phyloP scores from a whole-genome alignment of 1,140 invertebrate genomes.

The Cydia pomonella region DNA sequence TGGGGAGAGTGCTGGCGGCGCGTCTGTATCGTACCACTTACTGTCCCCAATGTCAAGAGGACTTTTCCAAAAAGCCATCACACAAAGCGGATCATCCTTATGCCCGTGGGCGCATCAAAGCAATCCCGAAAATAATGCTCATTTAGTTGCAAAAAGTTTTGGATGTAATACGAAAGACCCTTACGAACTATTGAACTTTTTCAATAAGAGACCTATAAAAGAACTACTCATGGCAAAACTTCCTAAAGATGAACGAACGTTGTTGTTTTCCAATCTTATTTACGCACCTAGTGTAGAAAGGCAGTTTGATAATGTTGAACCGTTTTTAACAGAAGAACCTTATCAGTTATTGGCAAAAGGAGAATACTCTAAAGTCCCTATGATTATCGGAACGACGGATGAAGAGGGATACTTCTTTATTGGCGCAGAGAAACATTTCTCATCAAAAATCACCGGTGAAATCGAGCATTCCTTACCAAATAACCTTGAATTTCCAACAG shows the following conservation, averaged over 20 bases:
- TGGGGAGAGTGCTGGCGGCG: slow-evolving; percentile 76
- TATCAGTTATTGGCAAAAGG: slow-evolving; percentile 27
- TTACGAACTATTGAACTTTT: slow-evolving; percentile 33
- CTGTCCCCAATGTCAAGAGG: slow-evolving; percentile 79
- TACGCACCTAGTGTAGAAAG: slow-evolving; percentile 37
- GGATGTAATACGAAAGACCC: slow-evolving; percentile 31
- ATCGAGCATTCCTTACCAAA: slow-evolving; percentile 57
- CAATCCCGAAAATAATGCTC: slow-evolving; percentile 56
- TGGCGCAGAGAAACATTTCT: slow-evolving; percentile 53
- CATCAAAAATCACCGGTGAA: slow-evolving; percentile 39
- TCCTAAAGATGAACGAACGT: slow-evolving; percentile 7
- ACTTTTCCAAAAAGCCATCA: slow-evolving; percentile 80
- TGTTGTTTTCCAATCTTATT: background rate
- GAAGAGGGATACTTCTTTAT: slow-evolving; percentile 44
- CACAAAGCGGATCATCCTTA: slow-evolving; percentile 81
- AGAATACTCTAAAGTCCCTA: slow-evolving; percentile 36
- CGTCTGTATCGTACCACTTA: slow-evolving; percentile 77
- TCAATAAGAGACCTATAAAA: slow-evolving; percentile 27
- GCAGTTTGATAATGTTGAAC: slow-evolving; percentile 24
- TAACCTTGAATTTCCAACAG: slow-evolving; percentile 51
- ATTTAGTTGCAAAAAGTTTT: slow-evolving; percentile 53
- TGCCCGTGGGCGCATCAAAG: slow-evolving; percentile 65
- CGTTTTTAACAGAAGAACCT: slow-evolving; percentile 36
- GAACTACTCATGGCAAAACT: slow-evolving; percentile 32
- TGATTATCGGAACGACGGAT: slow-evolving; percentile 38